Evolutionary conservation across 1,140 invertebrate species (phyloP), one percentile per base, ranked within the genome.

Genomic region (Lanistes nyassanus): DNA sequence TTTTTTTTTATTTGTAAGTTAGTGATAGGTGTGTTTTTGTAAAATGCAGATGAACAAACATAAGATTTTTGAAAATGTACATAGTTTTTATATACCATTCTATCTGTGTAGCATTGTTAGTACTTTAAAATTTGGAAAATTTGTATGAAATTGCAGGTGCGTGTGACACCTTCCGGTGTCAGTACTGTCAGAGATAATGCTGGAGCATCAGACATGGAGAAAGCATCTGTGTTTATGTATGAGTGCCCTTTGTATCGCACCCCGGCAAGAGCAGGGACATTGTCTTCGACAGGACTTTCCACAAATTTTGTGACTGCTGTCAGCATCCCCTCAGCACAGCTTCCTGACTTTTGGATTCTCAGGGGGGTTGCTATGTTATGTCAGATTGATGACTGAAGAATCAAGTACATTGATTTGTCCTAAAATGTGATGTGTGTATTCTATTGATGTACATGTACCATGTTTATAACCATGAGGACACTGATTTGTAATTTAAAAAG

Each of bases 251-350:
- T 96, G 13, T 96, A 96, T 84, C 95, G 95, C 88, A 96, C 95
- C 2, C 93, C 94, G 31, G 91, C 93, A 60, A 90, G 95, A 74
- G 94, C 94, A 36, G 95, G 95, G 47, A 92, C 93, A 3, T 90
- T 96, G 4, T 96, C 94, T 26, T 96, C 95, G 0, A 96, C 95
- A 2, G 95, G 89, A 34, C 94, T 96, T 83, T 95, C 94, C 77
- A 96, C 95, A 0, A 96, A 96, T 90, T 97, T 96, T 88, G 94
- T 97, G 11, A 88, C 86, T 21, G 82, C 87, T 19, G 84, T 87
- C n/a, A 72, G 79, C n/a, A 66, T 88, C 42, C 85, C 85, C 0
- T 84, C 84, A 4, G 74, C 84, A n/a, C 81, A 82, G 51, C 74
- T 76, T 7, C 80, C 82, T 6, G 80, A 85, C 42, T 86, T 87